These are phyloP conservation scores for Tragopan temminckii DNA, from an alignment of 2,797 vertebrate genomes.

Conservation along the genomic window DNA sequence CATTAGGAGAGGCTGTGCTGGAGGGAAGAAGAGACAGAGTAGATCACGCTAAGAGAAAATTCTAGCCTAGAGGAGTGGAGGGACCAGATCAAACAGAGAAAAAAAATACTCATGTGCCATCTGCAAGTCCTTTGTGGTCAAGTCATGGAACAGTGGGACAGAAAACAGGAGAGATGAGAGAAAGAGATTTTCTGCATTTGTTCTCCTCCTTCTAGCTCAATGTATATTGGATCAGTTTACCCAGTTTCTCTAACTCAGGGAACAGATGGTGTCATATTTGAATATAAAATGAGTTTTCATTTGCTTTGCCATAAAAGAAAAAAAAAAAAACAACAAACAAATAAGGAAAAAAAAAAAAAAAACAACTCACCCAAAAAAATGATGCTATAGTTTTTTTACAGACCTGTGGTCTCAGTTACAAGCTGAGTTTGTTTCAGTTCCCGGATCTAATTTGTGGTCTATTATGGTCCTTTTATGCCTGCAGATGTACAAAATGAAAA, in stretches of 20 bases:
- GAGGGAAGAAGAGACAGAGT: background rate
- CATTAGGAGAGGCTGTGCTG: fast-evolving
- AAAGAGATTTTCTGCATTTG: conserved; percentile 58
- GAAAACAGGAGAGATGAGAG: conserved; percentile 55
- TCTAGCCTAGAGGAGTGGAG: background rate
- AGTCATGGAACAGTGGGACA: conserved; percentile 54
- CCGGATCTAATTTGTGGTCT: conserved; percentile 78
- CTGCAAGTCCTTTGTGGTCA: conserved; percentile 70
- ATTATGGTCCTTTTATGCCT: conserved; percentile 73
- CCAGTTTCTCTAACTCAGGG: conserved; percentile 73
- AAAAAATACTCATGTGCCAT: conserved; percentile 10
- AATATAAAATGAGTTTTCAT: conserved; percentile 77
- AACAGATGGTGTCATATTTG: conserved; percentile 77
- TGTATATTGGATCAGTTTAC: conserved; percentile 73
- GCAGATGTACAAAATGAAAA: conserved; percentile 75
- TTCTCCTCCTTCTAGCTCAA: conserved; percentile 56
- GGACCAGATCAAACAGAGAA: conserved; percentile 33
- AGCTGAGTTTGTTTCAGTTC: conserved; percentile 72
- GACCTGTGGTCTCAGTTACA: conserved; percentile 74
- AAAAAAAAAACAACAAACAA: conserved; percentile 57
- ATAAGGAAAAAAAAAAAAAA: conserved; percentile 25
- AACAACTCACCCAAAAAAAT: conserved; percentile 42
- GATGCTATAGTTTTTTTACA: conserved; percentile 67
- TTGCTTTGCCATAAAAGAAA: conserved; percentile 70
- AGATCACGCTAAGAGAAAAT: background rate